Conservation (phyloP, 2,797 vertebrate species). For the Cynodonichthys magdalenae region DNA sequence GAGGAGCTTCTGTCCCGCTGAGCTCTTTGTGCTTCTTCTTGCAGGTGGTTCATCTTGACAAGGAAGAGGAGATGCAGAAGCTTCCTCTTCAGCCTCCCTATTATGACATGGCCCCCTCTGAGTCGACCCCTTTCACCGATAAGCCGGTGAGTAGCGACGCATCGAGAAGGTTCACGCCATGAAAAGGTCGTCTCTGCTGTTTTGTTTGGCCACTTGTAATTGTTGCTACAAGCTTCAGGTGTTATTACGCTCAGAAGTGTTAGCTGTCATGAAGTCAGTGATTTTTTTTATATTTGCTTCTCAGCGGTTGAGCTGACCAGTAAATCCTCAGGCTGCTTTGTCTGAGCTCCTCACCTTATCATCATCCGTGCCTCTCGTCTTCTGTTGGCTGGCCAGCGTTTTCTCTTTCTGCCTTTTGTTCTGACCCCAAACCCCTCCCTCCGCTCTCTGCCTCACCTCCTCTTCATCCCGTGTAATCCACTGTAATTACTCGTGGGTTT, state of each 20-base stretch:
- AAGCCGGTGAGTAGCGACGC: conserved; percentile 85
- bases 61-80: conserved; percentile 88
- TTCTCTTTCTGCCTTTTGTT: conserved; percentile 14
- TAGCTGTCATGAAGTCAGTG: conserved; percentile 26
- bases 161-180: conserved; percentile 13
- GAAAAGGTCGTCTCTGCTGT: conserved; percentile 27
- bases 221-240: conserved; percentile 31
- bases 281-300: conserved; percentile 20
- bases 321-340: conserved; percentile 40
- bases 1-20: conserved; percentile 40
- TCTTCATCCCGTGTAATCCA: conserved; percentile 47
- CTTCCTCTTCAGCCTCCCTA: conserved; percentile 87
- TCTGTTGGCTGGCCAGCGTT: conserved; percentile 4
- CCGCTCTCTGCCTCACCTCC: conserved; percentile 42
- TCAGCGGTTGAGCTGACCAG: conserved; percentile 39
- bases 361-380: conserved; percentile 55
- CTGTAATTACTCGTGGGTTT: conserved; percentile 64
- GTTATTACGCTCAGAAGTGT: conserved; percentile 21
- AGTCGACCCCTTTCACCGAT: conserved; percentile 83
- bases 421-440: conserved; percentile 30
- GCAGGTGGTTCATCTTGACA: conserved; percentile 90
- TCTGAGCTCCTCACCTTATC: conserved; percentile 58
- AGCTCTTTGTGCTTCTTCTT: conserved; percentile 59
- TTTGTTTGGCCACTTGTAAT: conserved; percentile 20
- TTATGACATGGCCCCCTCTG: conserved; percentile 88